These are phyloP conservation scores for Drosophila tristis DNA, from an alignment of 1,140 invertebrate genomes.

Conservation along the genomic window DNA sequence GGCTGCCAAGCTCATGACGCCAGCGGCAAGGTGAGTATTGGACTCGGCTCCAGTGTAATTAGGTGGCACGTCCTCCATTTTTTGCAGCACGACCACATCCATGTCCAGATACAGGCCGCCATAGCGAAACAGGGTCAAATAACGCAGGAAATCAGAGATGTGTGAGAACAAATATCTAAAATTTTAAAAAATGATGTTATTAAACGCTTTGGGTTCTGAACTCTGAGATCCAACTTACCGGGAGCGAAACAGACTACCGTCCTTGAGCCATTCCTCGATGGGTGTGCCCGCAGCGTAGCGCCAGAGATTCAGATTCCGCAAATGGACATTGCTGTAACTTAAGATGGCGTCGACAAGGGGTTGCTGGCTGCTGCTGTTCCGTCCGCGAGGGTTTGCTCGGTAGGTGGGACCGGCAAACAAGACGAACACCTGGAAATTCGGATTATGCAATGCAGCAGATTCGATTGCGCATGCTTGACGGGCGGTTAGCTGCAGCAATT, in stretches of 20 bases:
- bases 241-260: slow-evolving; percentile 86
- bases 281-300: slow-evolving; percentile 87
- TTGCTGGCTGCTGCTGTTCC: slow-evolving; percentile 45
- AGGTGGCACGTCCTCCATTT: slow-evolving; percentile 85
- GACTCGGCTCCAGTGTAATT: slow-evolving; percentile 89
- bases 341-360: slow-evolving; percentile 83
- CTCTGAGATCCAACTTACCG: slow-evolving; percentile 73
- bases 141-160: slow-evolving; percentile 89
- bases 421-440: slow-evolving; percentile 86
- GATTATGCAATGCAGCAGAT: slow-evolving; percentile 87
- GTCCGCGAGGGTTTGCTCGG: slow-evolving; percentile 67
- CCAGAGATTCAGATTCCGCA: slow-evolving; percentile 86
- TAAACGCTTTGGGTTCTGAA: not conserved
- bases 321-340: slow-evolving; percentile 86
- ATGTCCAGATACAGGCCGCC: slow-evolving; percentile 92
- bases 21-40: slow-evolving; percentile 86
- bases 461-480: slow-evolving; percentile 89
- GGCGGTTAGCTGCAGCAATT: slow-evolving; percentile 79
- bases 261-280: slow-evolving; percentile 86
- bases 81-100: slow-evolving; percentile 89
- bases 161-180: slow-evolving; percentile 85
- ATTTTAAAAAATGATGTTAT: not conserved
- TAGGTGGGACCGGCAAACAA: slow-evolving; percentile 85
- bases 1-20: slow-evolving; percentile 87
- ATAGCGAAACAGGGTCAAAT: slow-evolving; percentile 90